These are phyloP conservation scores for Pampusana beccarii DNA, from an alignment of 2,113 vertebrate genomes.

Conservation along the genomic window DNA sequence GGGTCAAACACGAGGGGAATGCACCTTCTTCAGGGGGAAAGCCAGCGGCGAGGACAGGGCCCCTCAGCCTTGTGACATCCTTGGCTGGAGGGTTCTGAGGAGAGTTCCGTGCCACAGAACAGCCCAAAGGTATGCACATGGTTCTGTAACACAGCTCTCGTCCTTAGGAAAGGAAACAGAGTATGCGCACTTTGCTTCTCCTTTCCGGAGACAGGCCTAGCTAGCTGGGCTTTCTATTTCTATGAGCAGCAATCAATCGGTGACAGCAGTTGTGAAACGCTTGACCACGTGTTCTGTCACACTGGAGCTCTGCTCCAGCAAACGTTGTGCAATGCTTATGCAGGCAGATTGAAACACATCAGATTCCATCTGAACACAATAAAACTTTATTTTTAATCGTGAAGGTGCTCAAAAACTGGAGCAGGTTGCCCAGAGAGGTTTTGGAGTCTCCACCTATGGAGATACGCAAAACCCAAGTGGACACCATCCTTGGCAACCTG, in stretches of 20 bases:
- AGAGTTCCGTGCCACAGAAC: background rate
- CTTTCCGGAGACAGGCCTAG: background rate
- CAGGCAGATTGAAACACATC: background rate
- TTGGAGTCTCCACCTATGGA: background rate
- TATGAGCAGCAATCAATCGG: background rate
- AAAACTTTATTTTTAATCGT: background rate
- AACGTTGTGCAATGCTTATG: background rate
- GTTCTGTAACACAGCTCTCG: background rate
- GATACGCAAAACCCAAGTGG: background rate
- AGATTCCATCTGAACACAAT: background rate
- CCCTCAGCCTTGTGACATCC: rapidly evolving
- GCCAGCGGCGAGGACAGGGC: background rate
- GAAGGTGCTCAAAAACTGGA: background rate
- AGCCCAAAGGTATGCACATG: rapidly evolving
- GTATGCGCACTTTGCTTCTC: background rate
- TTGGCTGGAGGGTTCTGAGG: background rate
- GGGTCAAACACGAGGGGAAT: slow-evolving; percentile 43
- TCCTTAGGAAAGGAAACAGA: background rate
- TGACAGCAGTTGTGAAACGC: background rate
- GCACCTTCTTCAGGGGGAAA: too few relatives aligned
- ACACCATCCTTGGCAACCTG: background rate
- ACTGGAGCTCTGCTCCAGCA: background rate
- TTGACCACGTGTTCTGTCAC: rapidly evolving
- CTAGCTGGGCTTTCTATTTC: background rate
- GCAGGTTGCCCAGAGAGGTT: background rate